Percentiles rank a stretch among this genome's conserved stretches.
These are phyloP conservation scores for Cephus cinctus DNA, from an alignment of 1,140 invertebrate species.

Conservation along the genomic window DNA sequence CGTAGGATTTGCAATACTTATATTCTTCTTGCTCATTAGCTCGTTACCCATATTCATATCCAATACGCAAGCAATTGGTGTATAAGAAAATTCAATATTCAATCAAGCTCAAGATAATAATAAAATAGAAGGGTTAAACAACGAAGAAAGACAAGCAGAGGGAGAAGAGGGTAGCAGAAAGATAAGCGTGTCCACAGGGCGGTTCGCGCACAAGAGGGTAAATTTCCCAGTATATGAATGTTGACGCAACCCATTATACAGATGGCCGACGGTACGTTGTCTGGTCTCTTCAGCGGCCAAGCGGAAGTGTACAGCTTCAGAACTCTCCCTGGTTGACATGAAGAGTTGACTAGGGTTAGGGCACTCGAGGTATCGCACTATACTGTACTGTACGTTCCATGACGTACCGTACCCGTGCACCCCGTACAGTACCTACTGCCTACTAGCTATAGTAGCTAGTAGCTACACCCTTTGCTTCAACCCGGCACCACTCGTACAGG, in stretches of 20 bases:
- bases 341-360: slow-evolving; percentile 36
- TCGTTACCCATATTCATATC: no score
- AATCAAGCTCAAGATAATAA: background rate
- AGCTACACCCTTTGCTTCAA: slow-evolving; percentile 30
- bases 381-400: no score
- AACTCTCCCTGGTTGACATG: slow-evolving; percentile 16
- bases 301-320: slow-evolving; percentile 9
- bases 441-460: no score
- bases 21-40: no score
- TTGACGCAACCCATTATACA: slow-evolving; percentile 37
- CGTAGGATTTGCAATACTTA: no score
- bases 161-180: background rate
- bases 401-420: no score
- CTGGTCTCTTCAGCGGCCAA: slow-evolving; percentile 15
- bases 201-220: no score
- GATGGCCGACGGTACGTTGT: slow-evolving; percentile 26
- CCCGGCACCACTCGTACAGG: no score
- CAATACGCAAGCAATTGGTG: no score
- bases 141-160: background rate
- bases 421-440: no score
- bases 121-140: background rate
- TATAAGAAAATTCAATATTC: background rate
- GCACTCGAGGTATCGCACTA: slow-evolving; percentile 24
- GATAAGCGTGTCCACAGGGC: no score
- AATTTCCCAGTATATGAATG: no score